phyloP scores from a whole-genome alignment of 2,113 vertebrate species.

The Myanophis thanlyinensis region DNA sequence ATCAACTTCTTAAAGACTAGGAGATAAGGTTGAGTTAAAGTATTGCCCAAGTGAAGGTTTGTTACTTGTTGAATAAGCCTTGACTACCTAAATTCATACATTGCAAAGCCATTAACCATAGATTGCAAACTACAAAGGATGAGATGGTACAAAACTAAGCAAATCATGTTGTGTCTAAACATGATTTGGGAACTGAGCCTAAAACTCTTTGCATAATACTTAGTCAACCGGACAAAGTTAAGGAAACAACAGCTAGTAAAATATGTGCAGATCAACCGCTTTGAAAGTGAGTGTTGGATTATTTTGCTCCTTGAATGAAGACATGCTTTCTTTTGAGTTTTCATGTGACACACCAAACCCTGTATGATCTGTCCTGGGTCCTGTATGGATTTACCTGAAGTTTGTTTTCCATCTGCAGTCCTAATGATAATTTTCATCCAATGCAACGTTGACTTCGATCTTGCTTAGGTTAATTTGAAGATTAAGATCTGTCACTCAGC shows the following conservation, averaged over 20 bases:
- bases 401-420: neutral
- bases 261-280: too few species aligned
- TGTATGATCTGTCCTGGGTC: too few species aligned
- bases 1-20: neutral
- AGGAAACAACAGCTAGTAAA: too few species aligned
- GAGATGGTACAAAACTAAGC: neutral
- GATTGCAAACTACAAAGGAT: neutral
- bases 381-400: neutral
- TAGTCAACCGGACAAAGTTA: too few species aligned
- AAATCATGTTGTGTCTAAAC: neutral
- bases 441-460: neutral
- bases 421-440: neutral
- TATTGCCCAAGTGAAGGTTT: neutral
- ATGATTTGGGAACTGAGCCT: too few species aligned
- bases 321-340: too few species aligned
- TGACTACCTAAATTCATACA: neutral
- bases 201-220: too few species aligned
- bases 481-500: neutral
- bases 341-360: too few species aligned
- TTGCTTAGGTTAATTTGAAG: neutral
- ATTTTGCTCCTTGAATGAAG: too few species aligned
- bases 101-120: neutral
- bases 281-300: too few species aligned
- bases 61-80: neutral
- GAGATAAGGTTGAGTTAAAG: neutral